Base-by-base conservation (phyloP, 2,888 invertebrate genomes). In the Leptothorax acervorum region DNA sequence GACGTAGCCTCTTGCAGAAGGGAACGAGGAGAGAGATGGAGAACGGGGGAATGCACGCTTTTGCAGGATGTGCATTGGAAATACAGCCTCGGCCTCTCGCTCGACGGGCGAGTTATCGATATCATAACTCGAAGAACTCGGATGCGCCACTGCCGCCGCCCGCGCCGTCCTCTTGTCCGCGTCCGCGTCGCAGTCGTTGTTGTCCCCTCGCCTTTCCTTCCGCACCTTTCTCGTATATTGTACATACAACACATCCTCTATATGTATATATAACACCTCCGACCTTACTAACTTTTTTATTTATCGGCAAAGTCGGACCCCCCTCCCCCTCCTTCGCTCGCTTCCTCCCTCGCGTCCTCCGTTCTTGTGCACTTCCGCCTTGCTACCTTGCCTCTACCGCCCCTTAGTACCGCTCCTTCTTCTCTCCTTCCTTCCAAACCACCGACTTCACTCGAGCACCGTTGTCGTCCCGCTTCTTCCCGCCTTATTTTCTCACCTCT, bases 71-170 rank as follows among this genome's bases (percentile, higher is more conserved):
- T 15, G 85, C 83, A 87, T 82, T 71, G 82, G 83, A 89, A 87
- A 87, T 87, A 85, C 71, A 78, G 85, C 79, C 62, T 55, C 68
- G 78, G 82, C 75, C 83, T 85, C 84, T 86, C 85, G 65, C 71
- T 76, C 88, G 84, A 85, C 87, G 83, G 82, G 63, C 89, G 89
- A 92, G 91, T 92, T 92, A 92, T 92, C 92, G 92, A 91, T 91
- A 91, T 89, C 91, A 91, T 92, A 92, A 92, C 91, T 92, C 91
- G 91, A 87, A 66, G 73, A 86, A 92, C 85, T 91, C 85, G 84
- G 83, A 88, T 84, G 82, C 83, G 73, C 62, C 79, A 1, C 18
- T 4, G 15, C 66, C 48, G 45, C n/a, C n/a, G 5, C 39, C 63
- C 76, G 65, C 83, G 45, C 12, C 83, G 66, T 84, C 63, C 63